phyloP scores from a whole-genome alignment of 2,797 vertebrate genomes.

The Falco berigora region DNA sequence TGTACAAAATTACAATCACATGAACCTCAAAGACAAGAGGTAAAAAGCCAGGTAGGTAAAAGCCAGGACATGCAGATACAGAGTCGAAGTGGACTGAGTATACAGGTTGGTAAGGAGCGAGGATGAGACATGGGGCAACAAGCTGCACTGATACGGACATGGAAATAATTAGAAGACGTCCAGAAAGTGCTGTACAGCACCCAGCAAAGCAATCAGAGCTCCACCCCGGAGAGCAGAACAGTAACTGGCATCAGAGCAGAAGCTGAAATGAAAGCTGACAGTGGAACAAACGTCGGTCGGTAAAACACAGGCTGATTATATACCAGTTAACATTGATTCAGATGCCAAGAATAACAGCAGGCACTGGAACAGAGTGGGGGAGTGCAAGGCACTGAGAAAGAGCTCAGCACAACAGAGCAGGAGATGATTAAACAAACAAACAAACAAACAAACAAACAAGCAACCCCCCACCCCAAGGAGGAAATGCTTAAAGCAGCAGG shows the following conservation, averaged over 20 bases:
- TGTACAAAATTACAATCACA: not conserved
- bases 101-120: not conserved
- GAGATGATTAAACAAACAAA: constrained; percentile 31
- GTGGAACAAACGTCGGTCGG: not conserved
- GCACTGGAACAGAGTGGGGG: not conserved
- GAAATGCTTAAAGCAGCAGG: not conserved
- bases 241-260: constrained; percentile 12
- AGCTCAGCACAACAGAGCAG: not conserved
- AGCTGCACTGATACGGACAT: not conserved
- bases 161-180: not conserved
- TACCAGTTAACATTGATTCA: not conserved
- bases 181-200: not conserved
- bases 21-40: not conserved
- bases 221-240: not conserved
- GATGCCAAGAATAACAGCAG: constrained; percentile 45
- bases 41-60: too few relatives aligned
- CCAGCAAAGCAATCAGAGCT: not conserved
- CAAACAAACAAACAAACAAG: not conserved
- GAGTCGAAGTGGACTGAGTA: not conserved
- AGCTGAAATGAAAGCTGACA: constrained; percentile 48
- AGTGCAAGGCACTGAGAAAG: constrained; percentile 2
- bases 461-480: not conserved
- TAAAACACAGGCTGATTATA: constrained; percentile 37
- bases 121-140: not conserved
- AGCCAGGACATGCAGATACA: not conserved